Evolutionary conservation across 2,113 vertebrate genomes (phyloP).

Genomic region (Erythrolamprus reginae): DNA sequence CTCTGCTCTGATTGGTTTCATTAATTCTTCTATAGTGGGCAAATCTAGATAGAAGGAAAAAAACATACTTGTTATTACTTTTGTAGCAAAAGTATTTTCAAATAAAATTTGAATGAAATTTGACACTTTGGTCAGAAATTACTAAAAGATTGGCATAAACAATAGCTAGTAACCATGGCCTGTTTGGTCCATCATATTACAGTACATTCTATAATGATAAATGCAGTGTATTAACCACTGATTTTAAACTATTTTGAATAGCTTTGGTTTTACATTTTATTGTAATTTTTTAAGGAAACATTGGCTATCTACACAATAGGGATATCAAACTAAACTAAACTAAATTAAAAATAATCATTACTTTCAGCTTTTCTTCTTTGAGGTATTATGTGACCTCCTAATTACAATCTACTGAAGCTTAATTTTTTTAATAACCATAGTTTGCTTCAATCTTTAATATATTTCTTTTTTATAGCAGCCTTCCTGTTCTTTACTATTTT

Average conservation of each 20-base stretch:
- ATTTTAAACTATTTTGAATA: not conserved
- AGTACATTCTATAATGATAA: not conserved
- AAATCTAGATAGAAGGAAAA: constrained; percentile 69
- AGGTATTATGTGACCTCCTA: not conserved
- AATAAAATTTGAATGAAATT: not conserved
- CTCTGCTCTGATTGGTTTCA: constrained; percentile 79
- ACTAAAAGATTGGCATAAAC: not conserved
- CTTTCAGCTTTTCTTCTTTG: not conserved
- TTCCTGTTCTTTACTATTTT: not conserved
- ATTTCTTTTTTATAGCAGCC: not conserved
- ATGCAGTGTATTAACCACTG: not conserved
- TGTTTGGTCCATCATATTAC: not conserved
- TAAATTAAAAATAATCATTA: not conserved
- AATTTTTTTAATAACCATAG: not conserved
- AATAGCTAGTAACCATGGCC: not conserved
- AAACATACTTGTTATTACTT: not conserved
- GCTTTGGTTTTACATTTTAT: not conserved
- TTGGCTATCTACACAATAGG: not conserved
- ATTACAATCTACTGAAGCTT: not conserved
- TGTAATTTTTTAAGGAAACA: not conserved
- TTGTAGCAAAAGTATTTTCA: not conserved
- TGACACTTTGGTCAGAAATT: not conserved
- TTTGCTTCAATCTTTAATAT: not conserved
- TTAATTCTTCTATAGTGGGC: constrained; percentile 87
- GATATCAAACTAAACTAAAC: not conserved